phyloP scores from a whole-genome alignment of 2,113 vertebrate genomes.

The Elanoides forficatus region DNA sequence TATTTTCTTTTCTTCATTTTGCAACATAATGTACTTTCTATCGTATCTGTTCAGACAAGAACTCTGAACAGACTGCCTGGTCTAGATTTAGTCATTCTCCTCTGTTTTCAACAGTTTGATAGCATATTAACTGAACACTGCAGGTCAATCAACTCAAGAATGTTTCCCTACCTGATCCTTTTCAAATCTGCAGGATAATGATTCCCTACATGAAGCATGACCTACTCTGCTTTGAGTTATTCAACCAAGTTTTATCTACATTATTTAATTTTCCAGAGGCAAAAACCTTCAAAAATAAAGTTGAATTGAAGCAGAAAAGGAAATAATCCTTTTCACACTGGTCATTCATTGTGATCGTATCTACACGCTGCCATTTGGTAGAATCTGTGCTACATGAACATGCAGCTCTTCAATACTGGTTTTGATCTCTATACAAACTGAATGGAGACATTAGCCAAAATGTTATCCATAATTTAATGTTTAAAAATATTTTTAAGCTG shows the following conservation, averaged over 20 bases:
- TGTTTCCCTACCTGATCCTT: neutral
- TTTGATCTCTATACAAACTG: neutral
- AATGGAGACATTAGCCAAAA: slow-evolving; percentile 28
- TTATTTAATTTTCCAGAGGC: neutral
- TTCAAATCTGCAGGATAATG: neutral
- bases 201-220: neutral
- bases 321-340: neutral
- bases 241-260: neutral
- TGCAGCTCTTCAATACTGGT: neutral
- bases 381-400: neutral
- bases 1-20: neutral
- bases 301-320: neutral
- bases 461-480: neutral
- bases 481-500: slow-evolving; percentile 27
- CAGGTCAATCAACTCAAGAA: neutral
- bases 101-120: neutral
- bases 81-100: neutral
- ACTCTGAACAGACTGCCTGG: neutral
- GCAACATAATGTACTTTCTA: neutral
- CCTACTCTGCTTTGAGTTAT: neutral
- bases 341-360: neutral
- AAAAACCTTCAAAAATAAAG: neutral
- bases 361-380: neutral
- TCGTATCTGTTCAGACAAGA: neutral
- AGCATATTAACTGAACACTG: neutral